Base-by-base conservation (phyloP, 2,797 vertebrate genomes). In the Lutjanus argentimaculatus region DNA sequence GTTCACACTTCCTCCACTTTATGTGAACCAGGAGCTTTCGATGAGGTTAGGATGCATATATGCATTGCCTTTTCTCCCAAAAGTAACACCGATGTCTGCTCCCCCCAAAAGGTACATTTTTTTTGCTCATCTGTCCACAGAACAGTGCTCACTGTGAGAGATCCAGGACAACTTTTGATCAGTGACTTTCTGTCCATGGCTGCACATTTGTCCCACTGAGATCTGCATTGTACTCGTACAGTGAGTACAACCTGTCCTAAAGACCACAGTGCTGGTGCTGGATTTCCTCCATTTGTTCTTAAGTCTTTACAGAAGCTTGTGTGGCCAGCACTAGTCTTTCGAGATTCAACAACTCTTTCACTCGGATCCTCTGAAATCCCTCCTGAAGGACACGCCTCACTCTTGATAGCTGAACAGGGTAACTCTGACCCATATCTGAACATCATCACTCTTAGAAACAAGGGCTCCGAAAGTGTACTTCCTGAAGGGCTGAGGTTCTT, bases 181-280 rank as follows among this genome's bases (percentile, higher is more conserved):
- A 67, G 17, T 56, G 52, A 10, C 22, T 66, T 45, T 57, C 73
- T 63, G 14, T 49, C 57, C 48, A 46, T 22, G 42, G 57, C 74
- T 46, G 79, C 69, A 80, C 62, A 58, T 78, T 77, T 64, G 57
- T 68, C 74, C 67, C 66, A 51, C 53, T 67, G 70, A 49, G 45
- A 72, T 67, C 62, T 57, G 49, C 51, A 36, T 57, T 67, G 67
- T 12, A 17, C 42, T 72, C 72, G 45, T 17, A 15, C 57, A 3
- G 42, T 1, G 61, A 79, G 48, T 73, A 69, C 21, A 69, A 45
- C 61, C 10, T 49, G 49, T 52, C 43, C 45, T 16, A 7, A 64
- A 53, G n/a, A 42, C 65, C 52, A 61, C 13, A 48, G 49, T 8
- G 1, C 45, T 8, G 46, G 13, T 17, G 53, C 64, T 76, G 56